Evolutionary conservation across 2,113 vertebrate species (phyloP).

Genomic region (Cebidichthys violaceus): DNA sequence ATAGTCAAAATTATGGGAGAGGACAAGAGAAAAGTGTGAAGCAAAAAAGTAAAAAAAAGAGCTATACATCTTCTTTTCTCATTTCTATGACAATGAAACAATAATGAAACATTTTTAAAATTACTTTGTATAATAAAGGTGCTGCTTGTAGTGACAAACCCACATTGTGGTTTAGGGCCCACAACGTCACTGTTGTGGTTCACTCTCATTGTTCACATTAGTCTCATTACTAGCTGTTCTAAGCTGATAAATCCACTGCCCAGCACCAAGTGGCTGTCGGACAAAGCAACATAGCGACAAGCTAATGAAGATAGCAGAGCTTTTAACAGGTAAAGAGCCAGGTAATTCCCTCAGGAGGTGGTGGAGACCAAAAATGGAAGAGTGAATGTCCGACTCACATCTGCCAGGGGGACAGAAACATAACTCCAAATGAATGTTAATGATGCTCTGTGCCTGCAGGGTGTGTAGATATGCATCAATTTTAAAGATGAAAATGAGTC

Average conservation of each 20-base stretch:
- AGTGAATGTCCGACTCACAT: too few species aligned
- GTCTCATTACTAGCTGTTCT: neutral
- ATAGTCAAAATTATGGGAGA: neutral
- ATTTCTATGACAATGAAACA: neutral
- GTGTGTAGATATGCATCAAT: too few species aligned
- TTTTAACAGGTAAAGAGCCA: too few species aligned
- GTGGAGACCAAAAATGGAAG: too few species aligned
- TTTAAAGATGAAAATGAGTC: too few species aligned
- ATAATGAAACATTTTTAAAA: neutral
- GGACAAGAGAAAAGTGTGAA: neutral
- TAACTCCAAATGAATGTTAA: too few species aligned
- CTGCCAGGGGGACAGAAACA: too few species aligned
- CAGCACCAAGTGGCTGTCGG: neutral
- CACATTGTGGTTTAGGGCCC: neutral
- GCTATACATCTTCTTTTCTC: neutral
- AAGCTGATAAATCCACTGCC: neutral
- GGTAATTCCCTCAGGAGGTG: too few species aligned
- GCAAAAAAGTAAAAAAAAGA: neutral
- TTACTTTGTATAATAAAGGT: neutral
- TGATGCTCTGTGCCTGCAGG: neutral
- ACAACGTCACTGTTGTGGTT: neutral
- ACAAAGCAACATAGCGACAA: neutral
- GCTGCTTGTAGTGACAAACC: neutral
- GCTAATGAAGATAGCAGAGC: neutral
- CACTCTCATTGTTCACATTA: neutral